Percentiles rank a stretch among this genome's conserved stretches.
Conservation (phyloP, 1,140 invertebrate genomes). For the Trachymyrmex septentrionalis region DNA sequence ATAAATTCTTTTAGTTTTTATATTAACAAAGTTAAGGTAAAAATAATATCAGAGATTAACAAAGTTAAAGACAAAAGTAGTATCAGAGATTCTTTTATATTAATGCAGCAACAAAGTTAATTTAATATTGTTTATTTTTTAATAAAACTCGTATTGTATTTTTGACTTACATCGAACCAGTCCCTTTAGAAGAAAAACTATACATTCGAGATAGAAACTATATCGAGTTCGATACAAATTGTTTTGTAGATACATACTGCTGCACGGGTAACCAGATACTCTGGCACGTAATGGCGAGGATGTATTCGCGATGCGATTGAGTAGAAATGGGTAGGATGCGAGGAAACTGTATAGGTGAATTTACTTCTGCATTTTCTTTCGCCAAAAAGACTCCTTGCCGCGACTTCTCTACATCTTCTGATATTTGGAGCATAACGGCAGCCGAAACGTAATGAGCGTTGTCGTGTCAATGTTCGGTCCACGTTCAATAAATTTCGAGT, state of each 20-base stretch:
- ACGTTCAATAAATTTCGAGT: neutral
- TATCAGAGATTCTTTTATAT: neutral
- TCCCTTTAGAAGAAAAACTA: neutral
- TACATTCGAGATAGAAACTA: conserved; percentile 5
- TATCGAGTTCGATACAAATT: conserved; percentile 61
- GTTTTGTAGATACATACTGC: conserved; percentile 60
- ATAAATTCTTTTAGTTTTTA: neutral
- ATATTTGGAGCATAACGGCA: neutral
- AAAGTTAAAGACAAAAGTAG: neutral
- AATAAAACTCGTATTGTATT: neutral
- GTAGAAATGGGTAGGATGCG: conserved; percentile 73
- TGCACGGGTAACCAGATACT: conserved; percentile 62
- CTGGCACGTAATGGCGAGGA: conserved; percentile 69
- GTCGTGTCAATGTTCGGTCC: neutral
- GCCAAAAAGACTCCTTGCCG: conserved; percentile 38
- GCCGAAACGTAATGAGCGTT: conserved; percentile 29
- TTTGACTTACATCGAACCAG: neutral
- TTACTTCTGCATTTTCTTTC: conserved; percentile 62
- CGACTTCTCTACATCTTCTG: conserved; percentile 21
- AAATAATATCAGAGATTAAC: neutral
- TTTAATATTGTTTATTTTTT: neutral
- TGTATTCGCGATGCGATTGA: conserved; percentile 70
- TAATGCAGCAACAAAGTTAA: neutral
- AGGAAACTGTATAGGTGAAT: conserved; percentile 73
- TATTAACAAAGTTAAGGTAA: neutral